These are phyloP conservation scores for Halotydeus destructor DNA, from an alignment of 1,140 invertebrate genomes.

Conservation along the genomic window DNA sequence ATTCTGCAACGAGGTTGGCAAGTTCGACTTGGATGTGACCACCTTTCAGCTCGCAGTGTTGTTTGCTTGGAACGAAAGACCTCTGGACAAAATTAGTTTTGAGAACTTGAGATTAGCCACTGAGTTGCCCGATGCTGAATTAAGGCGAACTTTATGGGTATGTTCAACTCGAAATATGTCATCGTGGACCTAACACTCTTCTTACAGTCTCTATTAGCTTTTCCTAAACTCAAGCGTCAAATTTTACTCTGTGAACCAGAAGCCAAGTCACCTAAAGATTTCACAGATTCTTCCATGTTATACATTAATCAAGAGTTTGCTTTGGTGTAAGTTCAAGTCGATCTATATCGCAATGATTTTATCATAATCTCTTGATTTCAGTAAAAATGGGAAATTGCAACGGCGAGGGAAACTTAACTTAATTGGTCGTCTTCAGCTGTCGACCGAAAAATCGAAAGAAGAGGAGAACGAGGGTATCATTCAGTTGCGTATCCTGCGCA, in stretches of 20 bases:
- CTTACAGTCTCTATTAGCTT: conserved; percentile 63
- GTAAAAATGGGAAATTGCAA: conserved; percentile 82
- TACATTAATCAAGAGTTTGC: conserved; percentile 95
- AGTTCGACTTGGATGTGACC: conserved; percentile 94
- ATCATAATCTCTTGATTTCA: conserved; percentile 21
- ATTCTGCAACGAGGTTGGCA: conserved; percentile 74
- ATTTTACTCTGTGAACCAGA: conserved; percentile 55
- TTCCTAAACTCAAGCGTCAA: conserved; percentile 86
- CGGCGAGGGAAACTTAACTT: conserved; percentile 84
- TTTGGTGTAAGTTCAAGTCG: conserved; percentile 35
- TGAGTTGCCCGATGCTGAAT: conserved; percentile 83
- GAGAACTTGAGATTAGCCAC: conserved; percentile 88
- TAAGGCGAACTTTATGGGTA: conserved; percentile 83
- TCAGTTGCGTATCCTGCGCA: conserved; percentile 72
- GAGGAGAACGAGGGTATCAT: conserved; percentile 96
- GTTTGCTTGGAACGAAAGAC: conserved; percentile 94
- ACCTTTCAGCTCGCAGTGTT: conserved; percentile 99
- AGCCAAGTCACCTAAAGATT: conserved; percentile 71
- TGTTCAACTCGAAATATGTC: conserved; percentile 12
- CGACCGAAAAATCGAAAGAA: conserved; percentile 80
- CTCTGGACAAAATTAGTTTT: conserved; percentile 70
- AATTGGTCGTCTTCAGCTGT: conserved; percentile 76
- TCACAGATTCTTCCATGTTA: conserved; percentile 74
- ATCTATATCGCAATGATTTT: conserved; percentile 4
- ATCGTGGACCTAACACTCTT: conserved; percentile 10